Percentiles rank a stretch among this genome's conserved stretches.
Conservation (phyloP, 1,140 invertebrate species). For the Choristoneura fumiferana region DNA sequence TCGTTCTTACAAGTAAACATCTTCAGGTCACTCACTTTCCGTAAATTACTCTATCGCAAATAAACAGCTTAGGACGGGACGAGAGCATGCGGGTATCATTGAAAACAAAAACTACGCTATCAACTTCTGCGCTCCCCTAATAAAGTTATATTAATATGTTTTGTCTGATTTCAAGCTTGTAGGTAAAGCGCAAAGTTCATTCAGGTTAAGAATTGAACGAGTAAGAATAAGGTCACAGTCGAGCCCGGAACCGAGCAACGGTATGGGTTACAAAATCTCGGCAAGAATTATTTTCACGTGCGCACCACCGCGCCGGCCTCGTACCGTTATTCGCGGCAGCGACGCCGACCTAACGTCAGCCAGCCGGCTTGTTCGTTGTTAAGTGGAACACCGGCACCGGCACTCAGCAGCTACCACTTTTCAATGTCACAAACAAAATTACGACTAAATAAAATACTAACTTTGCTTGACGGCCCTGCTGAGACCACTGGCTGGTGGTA, state of each 20-base stretch:
- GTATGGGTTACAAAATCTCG: constrained; percentile 76
- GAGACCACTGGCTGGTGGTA: too few relatives aligned
- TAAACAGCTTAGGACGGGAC: too few relatives aligned
- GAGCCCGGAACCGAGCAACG: constrained; percentile 73
- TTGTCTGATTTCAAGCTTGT: too few relatives aligned
- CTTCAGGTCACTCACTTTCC: neutral
- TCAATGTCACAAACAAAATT: too few relatives aligned
- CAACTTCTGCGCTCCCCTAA: too few relatives aligned
- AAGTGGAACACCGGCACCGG: constrained; percentile 53
- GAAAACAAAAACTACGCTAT: too few relatives aligned
- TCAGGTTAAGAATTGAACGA: constrained; percentile 54
- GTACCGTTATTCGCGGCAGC: constrained; percentile 56
- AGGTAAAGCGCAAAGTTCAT: neutral
- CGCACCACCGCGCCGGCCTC: constrained; percentile 51
- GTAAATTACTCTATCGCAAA: neutral
- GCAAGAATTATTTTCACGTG: constrained; percentile 78
- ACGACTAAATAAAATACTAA: too few relatives aligned
- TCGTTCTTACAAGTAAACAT: neutral
- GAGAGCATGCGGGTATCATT: too few relatives aligned
- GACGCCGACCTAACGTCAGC: constrained; percentile 29
- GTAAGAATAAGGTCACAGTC: constrained; percentile 72
- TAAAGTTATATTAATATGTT: too few relatives aligned
- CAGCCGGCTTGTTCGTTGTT: constrained; percentile 30
- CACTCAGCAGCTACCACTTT: constrained; percentile 21
- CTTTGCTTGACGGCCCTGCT: too few relatives aligned